Evolutionary conservation across 1,140 invertebrate genomes (phyloP), one percentile per base, ranked within the genome.

Genomic region (Drosophila aff.): DNA sequence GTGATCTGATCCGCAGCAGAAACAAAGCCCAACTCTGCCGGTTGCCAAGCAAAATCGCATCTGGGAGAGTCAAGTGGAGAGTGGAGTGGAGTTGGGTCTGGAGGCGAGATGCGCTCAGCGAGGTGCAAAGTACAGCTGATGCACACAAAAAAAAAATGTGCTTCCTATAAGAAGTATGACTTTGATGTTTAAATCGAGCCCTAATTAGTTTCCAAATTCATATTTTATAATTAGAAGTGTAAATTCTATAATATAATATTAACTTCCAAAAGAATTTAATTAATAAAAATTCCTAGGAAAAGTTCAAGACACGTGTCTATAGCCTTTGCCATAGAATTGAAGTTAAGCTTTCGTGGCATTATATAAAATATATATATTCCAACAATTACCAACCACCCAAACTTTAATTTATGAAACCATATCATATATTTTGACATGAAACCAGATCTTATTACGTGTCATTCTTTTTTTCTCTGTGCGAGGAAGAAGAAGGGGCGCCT

Each of bases 101-200:
- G 49, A 49, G 57, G 26, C 60, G 62, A 46, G 60, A 38, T 50
- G 44, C 43, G 40, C 13, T 36, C 18, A 33, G 47, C 41, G 26
- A 72, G 59, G 82, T 79, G 76, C 79, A 86, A 86, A 86, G 82
- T 86, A 82, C 82, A 86, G 44, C 28, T 43, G 50, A 62, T 63
- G 74, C 53, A 57, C 21, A n/a, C 4, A 40, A 36, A 26, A 40
- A n/a, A n/a, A n/a, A 57, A 50, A 49, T 21, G 44, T 16, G 13
- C 3, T 23, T 16, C 13, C 23, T 16, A 9, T 23, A 16, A 47
- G 7, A 23, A 1, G 16, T 1, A 16, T 5, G 7, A 26, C 8
- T 49, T 49, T 47, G 1, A 26, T 8, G 18, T 46, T 13, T 5
- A 15, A 47, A 2, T 23, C 13, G 1, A 10, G 15, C 3, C 8